Percentiles rank a stretch among this genome's conserved stretches.
phyloP scores from a whole-genome alignment of 2,888 invertebrate species.

The Stratiomys singularior region DNA sequence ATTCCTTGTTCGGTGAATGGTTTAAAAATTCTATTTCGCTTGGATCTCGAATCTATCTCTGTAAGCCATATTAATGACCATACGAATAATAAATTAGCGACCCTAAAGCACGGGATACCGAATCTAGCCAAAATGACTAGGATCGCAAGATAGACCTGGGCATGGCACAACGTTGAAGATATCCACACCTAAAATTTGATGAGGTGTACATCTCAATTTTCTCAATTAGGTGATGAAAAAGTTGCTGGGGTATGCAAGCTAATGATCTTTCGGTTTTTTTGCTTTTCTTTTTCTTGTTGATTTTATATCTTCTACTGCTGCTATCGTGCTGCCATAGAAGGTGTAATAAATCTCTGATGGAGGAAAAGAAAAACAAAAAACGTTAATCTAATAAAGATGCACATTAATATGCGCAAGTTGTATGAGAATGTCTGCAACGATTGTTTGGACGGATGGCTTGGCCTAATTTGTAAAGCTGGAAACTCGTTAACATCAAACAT shows the following conservation, averaged over 20 bases:
- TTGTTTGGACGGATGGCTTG: too few relatives aligned
- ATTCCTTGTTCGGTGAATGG: not conserved
- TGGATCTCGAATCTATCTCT: not conserved
- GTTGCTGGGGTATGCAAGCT: conserved; percentile 17
- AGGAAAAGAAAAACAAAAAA: not conserved
- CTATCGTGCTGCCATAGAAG: not conserved
- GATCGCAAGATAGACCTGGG: not conserved
- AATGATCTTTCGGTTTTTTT: conserved; percentile 11
- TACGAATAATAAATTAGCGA: conserved; percentile 20
- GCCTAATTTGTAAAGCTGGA: too few relatives aligned
- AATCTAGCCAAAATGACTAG: not conserved
- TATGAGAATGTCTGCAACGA: not conserved
- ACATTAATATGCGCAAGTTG: not conserved
- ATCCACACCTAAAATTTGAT: conserved; percentile 25
- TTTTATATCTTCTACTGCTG: too few relatives aligned
- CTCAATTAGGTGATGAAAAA: conserved; percentile 27
- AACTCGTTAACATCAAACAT: too few relatives aligned
- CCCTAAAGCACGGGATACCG: not conserved
- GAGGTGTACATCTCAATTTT: conserved; percentile 23
- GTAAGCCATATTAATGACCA: conserved; percentile 20
- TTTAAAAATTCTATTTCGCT: not conserved
- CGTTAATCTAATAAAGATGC: conserved; percentile 24
- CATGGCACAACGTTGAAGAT: not conserved
- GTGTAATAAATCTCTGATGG: conserved; percentile 22
- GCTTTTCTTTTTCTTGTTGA: not conserved